These are phyloP conservation scores for Eleginops maclovinus DNA, from an alignment of 2,113 vertebrate species.

Conservation along the genomic window DNA sequence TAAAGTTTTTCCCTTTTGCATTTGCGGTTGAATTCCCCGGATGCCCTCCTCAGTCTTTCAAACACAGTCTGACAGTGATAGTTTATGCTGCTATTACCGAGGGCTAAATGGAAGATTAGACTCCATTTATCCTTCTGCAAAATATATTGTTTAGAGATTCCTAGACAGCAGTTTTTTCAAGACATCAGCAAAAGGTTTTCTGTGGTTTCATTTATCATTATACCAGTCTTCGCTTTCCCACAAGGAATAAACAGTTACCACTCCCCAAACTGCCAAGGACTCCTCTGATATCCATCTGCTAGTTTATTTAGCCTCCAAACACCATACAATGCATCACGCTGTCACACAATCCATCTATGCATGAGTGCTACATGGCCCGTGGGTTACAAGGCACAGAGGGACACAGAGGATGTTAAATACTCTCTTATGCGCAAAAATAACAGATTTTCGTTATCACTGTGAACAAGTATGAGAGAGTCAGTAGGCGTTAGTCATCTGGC, in stretches of 20 bases:
- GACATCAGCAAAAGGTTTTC: constrained; percentile 60
- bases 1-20: constrained; percentile 26
- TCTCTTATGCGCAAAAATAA: constrained; percentile 45
- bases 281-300: constrained; percentile 61
- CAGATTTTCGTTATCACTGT: constrained; percentile 10
- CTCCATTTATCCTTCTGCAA: constrained; percentile 56
- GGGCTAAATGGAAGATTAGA: constrained; percentile 54
- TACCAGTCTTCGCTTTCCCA: constrained; percentile 50
- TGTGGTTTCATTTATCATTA: constrained; percentile 74
- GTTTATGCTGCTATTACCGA: constrained; percentile 63
- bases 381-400: constrained; percentile 46
- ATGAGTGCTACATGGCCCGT: constrained; percentile 48
- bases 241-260: constrained; percentile 48
- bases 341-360: constrained; percentile 61
- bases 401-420: constrained; percentile 46
- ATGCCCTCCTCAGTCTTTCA: constrained; percentile 29
- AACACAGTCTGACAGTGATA: constrained; percentile 51
- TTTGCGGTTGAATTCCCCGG: constrained; percentile 37
- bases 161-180: constrained; percentile 50
- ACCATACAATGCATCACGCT: constrained; percentile 74
- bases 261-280: constrained; percentile 29
- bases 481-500: constrained; percentile 21
- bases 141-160: constrained; percentile 59
- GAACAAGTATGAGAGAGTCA: not conserved
- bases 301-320: constrained; percentile 60